phyloP scores from a whole-genome alignment of 2,888 invertebrate species.

The Pachydiplax longipennis region DNA sequence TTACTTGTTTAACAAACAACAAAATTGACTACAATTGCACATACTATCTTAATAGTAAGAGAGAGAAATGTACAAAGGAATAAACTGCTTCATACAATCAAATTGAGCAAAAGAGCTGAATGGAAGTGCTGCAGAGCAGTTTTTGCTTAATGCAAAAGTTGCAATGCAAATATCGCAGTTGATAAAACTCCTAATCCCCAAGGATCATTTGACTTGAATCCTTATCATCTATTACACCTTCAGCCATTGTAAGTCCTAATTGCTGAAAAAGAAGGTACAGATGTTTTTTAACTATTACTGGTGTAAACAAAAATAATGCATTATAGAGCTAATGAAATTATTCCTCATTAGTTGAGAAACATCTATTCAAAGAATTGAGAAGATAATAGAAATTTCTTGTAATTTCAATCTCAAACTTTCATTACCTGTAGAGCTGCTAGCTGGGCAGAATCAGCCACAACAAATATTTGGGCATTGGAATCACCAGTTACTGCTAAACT shows the following conservation, averaged over 20 bases:
- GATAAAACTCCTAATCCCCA: not conserved
- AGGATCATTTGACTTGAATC: not conserved
- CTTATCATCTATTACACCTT: constrained; percentile 13
- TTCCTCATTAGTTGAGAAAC: not conserved
- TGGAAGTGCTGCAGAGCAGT: not conserved
- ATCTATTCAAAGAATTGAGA: not conserved
- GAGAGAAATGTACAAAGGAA: not conserved
- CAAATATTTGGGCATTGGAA: constrained; percentile 49
- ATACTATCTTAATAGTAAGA: not conserved
- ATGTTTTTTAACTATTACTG: not conserved
- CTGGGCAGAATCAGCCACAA: constrained; percentile 50
- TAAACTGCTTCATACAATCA: not conserved
- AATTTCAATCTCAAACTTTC: not conserved
- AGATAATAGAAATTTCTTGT: no score
- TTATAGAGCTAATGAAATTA: not conserved
- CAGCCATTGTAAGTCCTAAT: constrained; percentile 1
- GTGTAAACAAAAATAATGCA: not conserved
- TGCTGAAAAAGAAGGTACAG: not conserved
- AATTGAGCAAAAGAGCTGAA: constrained; percentile 33
- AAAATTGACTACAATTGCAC: constrained; percentile 25
- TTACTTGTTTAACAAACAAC: constrained; percentile 4
- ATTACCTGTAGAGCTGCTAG: constrained; percentile 50
- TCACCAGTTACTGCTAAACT: constrained; percentile 32
- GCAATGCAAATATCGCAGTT: not conserved
- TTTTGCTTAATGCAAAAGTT: not conserved